Evolutionary conservation across 2,888 invertebrate genomes (phyloP), one percentile per base, ranked within the genome.

Genomic region (Phorcus lineatus): DNA sequence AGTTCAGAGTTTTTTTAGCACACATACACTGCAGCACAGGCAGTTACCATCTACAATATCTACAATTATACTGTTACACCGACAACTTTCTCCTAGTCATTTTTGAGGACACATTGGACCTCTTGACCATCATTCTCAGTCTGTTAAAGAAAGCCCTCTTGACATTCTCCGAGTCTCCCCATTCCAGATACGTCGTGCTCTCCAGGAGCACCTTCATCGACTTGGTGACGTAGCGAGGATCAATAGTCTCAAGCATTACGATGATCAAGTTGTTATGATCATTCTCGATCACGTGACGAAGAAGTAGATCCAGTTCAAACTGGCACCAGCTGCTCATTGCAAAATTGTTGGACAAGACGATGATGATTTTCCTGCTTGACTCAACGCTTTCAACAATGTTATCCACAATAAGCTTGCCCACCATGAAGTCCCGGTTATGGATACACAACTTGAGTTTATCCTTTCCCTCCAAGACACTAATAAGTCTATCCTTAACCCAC

Each of bases 381-480:
- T 96, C 95, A 94, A 96, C 95, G 87, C 95, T 95, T 0, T 95
- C 94, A 0, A 95, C 94, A 83, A 96, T 96, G 86, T 96, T 96
- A 89, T 96, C 96, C 82, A 96, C 91, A 80, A 96, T 96, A 3
- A 95, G 95, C 0, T 95, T 93, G 0, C 96, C 96, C n/a, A 95
- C 95, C 94, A 95, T 94, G 90, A 96, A 96, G 88, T 96, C 96
- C 67, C 96, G 94, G 89, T 96, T 95, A 84, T 96, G 96, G 4
- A 96, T 92, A 86, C 96, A 96, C 0, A 95, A 40, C 24, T 74
- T 54, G 1, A 86, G 66, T 2, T 79, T 54, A 95, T 85, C 83
- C 17, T 94, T 94, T 0, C 92, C 92, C 90, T 96, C 96, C 11
- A 96, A 93, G 75, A 95, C 95, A 0, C 95, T 95, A 16, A 96